These are phyloP conservation scores for Antheraea pernyi DNA, from an alignment of 1,140 invertebrate genomes.

Conservation along the genomic window DNA sequence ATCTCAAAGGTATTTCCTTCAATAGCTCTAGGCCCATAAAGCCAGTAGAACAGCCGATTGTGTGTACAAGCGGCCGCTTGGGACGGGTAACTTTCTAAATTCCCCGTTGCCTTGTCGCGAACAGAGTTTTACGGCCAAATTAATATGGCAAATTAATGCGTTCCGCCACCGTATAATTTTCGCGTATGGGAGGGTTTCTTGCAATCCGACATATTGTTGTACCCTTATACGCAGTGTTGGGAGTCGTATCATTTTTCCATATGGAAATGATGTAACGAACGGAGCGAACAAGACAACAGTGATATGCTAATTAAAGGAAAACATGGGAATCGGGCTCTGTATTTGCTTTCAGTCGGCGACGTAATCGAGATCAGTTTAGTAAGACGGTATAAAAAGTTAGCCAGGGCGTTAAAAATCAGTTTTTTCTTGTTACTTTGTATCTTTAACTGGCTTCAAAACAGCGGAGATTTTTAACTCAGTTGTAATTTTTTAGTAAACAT, in stretches of 20 bases:
- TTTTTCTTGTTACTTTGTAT: background rate
- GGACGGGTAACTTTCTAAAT: conserved; percentile 68
- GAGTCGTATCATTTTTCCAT: conserved; percentile 75
- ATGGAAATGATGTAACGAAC: conserved; percentile 74
- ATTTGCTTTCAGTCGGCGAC: conserved; percentile 65
- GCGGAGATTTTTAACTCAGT: background rate
- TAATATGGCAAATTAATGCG: conserved; percentile 81
- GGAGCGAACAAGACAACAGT: conserved; percentile 71
- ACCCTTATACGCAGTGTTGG: conserved; percentile 30
- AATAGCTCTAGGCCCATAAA: conserved; percentile 61
- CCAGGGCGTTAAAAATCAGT: too few species aligned
- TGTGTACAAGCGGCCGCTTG: conserved; percentile 67
- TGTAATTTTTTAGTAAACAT: too few species aligned
- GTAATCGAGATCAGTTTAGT: conserved; percentile 29
- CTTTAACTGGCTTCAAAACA: too few species aligned
- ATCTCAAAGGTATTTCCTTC: conserved; percentile 51
- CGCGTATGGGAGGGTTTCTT: conserved; percentile 62
- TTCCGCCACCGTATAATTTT: conserved; percentile 73
- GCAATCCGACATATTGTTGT: conserved; percentile 37
- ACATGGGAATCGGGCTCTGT: conserved; percentile 54
- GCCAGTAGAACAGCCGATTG: conserved; percentile 54
- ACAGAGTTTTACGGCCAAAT: conserved; percentile 80
- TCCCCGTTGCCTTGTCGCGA: conserved; percentile 67
- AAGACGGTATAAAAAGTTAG: background rate
- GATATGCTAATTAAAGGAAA: conserved; percentile 78